Base-by-base conservation (phyloP, 2,888 invertebrate genomes). In the Heliconius hortense region DNA sequence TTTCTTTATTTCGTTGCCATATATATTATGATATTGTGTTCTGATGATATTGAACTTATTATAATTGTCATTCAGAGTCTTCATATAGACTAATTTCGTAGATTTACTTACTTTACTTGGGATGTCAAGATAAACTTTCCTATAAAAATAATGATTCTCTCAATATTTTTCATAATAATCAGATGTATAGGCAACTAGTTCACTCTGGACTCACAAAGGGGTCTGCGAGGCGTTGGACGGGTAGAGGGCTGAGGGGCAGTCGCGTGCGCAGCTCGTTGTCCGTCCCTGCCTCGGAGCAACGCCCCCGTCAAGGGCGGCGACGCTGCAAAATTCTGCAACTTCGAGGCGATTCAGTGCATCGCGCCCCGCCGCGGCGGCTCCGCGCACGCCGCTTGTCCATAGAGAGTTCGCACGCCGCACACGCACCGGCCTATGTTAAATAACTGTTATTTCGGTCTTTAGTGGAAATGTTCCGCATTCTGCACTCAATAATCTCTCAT, bases 271-370 rank as follows among this genome's bases (percentile, higher is more conserved):
- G 88, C 88, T 86, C 87, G 84, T 85, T 87, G 90, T 88, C 88
- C 92, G 93, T 93, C 93, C 93, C 94, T 93, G 93, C 90, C 87
- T 88, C 90, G 91, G 94, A 92, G 92, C 94, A 94, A 93, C 93
- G 94, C 92, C 94, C 94, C 92, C 92, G 93, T 93, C 93, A 94
- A 93, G 94, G 94, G 94, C 94, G 94, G 92, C 93, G 92, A 91
- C 93, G 93, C 86, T 87, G 93, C 93, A 93, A 93, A 93, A 92
- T 94, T 93, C 89, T 93, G 93, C 93, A 93, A 93, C 92, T 91
- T 91, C 90, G 89, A 85, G 86, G 89, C 90, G 88, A 90, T 87
- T 91, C 93, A 93, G 92, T 93, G 93, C 93, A 94, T 91, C 92
- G 91, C 90, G 93, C 90, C 90, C 90, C 91, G 93, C 92, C 93